Conservation (phyloP, 2,113 vertebrate species). For the Thunnus maccoyii region DNA sequence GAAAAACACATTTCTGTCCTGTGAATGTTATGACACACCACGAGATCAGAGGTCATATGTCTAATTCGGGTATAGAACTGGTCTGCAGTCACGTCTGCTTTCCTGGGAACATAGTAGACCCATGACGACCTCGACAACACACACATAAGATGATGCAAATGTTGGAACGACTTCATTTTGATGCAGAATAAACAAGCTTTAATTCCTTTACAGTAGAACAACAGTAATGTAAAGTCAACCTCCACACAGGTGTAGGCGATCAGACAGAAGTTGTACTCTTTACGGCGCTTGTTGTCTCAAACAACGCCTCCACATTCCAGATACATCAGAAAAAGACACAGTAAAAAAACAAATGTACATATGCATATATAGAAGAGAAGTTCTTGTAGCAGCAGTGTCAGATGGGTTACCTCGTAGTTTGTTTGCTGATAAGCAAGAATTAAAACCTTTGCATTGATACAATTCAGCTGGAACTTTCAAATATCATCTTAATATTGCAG, state of each 20-base stretch:
- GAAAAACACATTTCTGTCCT: too few species aligned
- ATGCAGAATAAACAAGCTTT: not conserved
- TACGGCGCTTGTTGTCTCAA: not conserved
- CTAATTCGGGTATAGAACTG: too few species aligned
- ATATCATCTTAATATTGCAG: not conserved
- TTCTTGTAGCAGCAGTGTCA: not conserved
- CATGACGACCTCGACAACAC: too few species aligned
- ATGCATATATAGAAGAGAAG: not conserved
- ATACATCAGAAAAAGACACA: not conserved
- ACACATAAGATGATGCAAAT: too few species aligned
- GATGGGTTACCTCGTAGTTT: not conserved
- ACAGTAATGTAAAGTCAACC: not conserved
- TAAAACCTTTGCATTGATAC: constrained; percentile 5
- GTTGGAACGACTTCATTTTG: not conserved
- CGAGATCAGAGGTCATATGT: too few species aligned
- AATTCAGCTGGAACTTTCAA: constrained; percentile 27
- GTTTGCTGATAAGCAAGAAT: not conserved
- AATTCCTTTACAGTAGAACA: not conserved
- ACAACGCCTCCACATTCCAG: not conserved
- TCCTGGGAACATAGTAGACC: too few species aligned
- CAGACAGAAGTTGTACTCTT: not conserved
- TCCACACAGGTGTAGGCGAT: not conserved
- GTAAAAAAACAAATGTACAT: not conserved
- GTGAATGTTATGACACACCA: too few species aligned
- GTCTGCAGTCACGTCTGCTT: too few species aligned